Evolutionary conservation across 2,113 vertebrate species (phyloP).

Genomic region (Misgurnus anguillicaudatus): DNA sequence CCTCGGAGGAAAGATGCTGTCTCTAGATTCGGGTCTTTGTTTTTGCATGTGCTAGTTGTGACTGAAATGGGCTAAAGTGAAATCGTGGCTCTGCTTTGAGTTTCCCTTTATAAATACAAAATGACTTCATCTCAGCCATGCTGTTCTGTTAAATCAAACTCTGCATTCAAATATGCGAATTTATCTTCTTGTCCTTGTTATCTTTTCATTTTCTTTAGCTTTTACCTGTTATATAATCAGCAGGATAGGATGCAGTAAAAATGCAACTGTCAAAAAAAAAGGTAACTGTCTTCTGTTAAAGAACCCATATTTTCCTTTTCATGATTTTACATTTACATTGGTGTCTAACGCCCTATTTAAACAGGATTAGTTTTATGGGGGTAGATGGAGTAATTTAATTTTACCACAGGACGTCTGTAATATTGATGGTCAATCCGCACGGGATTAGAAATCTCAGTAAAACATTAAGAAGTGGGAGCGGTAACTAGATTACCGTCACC

Average conservation of each 20-base stretch:
- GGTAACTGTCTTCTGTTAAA: background rate
- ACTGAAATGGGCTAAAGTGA: constrained; percentile 20
- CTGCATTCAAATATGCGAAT: background rate
- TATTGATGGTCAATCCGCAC: too few relatives aligned
- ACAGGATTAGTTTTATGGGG: too few relatives aligned
- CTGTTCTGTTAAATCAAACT: background rate
- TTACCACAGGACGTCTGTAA: too few relatives aligned
- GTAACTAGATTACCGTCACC: too few relatives aligned
- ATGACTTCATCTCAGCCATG: constrained; percentile 5
- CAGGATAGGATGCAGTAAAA: background rate
- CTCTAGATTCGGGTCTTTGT: background rate
- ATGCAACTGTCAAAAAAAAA: constrained; percentile 11
- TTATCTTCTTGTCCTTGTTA: constrained; percentile 16
- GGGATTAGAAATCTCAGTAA: too few relatives aligned
- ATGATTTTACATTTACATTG: too few relatives aligned
- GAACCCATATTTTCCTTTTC: too few relatives aligned
- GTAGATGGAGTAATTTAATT: too few relatives aligned
- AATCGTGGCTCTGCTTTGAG: background rate
- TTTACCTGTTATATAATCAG: constrained; percentile 16
- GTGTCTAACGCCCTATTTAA: too few relatives aligned
- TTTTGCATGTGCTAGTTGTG: background rate
- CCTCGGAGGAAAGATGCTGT: constrained; percentile 8
- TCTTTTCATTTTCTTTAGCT: constrained; percentile 12
- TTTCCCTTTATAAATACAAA: background rate
- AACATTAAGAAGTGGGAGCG: too few relatives aligned